Evolutionary conservation across 2,797 vertebrate genomes (phyloP).

Genomic region (Remorina albescens): DNA sequence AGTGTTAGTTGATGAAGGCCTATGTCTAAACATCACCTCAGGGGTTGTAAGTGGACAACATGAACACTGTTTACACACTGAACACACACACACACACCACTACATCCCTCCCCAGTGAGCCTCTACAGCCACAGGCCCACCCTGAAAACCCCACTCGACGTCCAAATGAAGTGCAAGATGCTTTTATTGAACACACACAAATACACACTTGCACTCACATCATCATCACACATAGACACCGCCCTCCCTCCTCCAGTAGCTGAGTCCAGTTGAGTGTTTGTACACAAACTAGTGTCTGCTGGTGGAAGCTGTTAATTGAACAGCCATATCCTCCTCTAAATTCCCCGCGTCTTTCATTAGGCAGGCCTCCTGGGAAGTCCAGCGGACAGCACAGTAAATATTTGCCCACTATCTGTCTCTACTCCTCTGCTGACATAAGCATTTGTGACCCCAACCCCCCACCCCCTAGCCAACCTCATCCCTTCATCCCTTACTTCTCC

Average conservation of each 20-base stretch:
- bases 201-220: conserved; percentile 36
- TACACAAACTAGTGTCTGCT: conserved; percentile 66
- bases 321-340: conserved; percentile 51
- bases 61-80: conserved; percentile 80
- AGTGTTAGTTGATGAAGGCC: conserved; percentile 61
- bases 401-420: conserved; percentile 67
- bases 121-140: conserved; percentile 1
- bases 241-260: conserved; percentile 19
- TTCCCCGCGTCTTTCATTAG: conserved; percentile 69
- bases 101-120: conserved; percentile 10
- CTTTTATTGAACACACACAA: conserved; percentile 53
- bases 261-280: conserved; percentile 72
- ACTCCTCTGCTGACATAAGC: conserved; percentile 55
- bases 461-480: neutral
- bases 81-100: conserved; percentile 26
- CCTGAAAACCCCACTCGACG: conserved; percentile 28
- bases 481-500: conserved; percentile 26
- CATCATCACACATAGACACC: conserved; percentile 9
- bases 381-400: conserved; percentile 68
- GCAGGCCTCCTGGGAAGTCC: conserved; percentile 45
- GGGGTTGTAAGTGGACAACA: conserved; percentile 72
- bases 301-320: conserved; percentile 73
- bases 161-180: conserved; percentile 31
- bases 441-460: conserved; percentile 20
- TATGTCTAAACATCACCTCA: conserved; percentile 73